Conservation (phyloP, 1,140 invertebrate genomes). For the Atopsyche davidsoni region DNA sequence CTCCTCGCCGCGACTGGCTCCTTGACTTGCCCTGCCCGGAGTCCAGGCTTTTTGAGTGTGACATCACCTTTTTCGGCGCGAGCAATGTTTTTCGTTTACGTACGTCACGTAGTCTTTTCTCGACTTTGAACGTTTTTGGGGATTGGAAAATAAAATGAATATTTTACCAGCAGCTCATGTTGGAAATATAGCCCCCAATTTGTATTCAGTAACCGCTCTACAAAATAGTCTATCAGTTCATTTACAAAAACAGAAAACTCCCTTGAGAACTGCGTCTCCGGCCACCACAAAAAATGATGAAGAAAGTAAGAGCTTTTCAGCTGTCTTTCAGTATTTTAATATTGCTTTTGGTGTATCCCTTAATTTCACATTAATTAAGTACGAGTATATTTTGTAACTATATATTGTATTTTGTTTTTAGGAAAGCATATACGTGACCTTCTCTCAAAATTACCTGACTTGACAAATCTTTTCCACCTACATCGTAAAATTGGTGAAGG, state of each 20-base stretch:
- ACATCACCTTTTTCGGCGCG: slow-evolving; percentile 18
- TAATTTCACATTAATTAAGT: slow-evolving; percentile 4
- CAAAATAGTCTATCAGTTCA: slow-evolving; percentile 22
- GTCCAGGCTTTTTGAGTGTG: slow-evolving; percentile 17
- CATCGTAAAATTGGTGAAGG: slow-evolving; percentile 71
- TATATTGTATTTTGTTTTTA: slow-evolving; percentile 26
- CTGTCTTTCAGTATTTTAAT: slow-evolving; percentile 2
- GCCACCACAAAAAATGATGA: slow-evolving; percentile 34
- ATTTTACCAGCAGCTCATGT: slow-evolving; percentile 16
- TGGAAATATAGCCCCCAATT: slow-evolving; percentile 16
- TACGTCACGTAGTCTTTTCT: slow-evolving; percentile 25
- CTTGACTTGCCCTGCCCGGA: no score
- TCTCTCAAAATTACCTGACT: slow-evolving; percentile 51
- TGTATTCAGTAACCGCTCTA: slow-evolving; percentile 9
- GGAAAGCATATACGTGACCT: slow-evolving; percentile 48
- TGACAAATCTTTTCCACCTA: slow-evolving; percentile 60
- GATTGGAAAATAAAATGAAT: slow-evolving; percentile 19
- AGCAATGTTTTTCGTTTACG: slow-evolving; percentile 22
- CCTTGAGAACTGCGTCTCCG: slow-evolving; percentile 14
- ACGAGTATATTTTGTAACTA: neutral
- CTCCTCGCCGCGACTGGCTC: no score
- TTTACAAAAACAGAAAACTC: slow-evolving; percentile 19
- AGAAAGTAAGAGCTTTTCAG: slow-evolving; percentile 36
- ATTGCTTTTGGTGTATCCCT: slow-evolving; percentile 1
- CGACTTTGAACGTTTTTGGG: slow-evolving; percentile 22